These are phyloP conservation scores for Nymphalis urticae DNA, from an alignment of 2,888 invertebrate genomes.

Conservation along the genomic window DNA sequence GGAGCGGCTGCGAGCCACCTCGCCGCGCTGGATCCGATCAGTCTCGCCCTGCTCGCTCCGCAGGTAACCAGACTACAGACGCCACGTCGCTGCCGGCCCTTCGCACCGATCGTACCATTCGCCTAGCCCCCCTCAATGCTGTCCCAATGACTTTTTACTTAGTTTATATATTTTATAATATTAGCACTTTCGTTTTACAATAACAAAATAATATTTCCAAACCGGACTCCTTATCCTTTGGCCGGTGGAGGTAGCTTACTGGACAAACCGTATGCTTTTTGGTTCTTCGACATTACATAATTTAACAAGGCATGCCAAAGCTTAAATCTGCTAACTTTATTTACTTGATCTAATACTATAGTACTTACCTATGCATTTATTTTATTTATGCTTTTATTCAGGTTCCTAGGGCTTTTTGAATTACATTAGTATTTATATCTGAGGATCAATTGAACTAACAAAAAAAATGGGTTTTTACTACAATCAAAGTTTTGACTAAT, in stretches of 20 bases:
- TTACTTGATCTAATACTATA: slow-evolving; percentile 39
- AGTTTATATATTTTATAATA: slow-evolving; percentile 15
- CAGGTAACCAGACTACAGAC: slow-evolving; percentile 65
- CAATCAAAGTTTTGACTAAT: not conserved
- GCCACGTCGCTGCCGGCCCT: slow-evolving; percentile 56
- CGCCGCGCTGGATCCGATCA: slow-evolving; percentile 81
- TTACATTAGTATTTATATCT: slow-evolving; percentile 1
- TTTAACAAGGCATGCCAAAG: slow-evolving; percentile 64
- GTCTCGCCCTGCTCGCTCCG: slow-evolving; percentile 80
- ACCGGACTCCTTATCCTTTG: slow-evolving; percentile 52
- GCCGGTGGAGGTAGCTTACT: slow-evolving; percentile 70
- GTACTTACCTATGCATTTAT: slow-evolving; percentile 4
- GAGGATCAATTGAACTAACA: slow-evolving; percentile 4
- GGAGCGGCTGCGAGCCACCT: slow-evolving; percentile 80
- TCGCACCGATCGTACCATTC: slow-evolving; percentile 39
- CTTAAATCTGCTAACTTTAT: slow-evolving; percentile 58
- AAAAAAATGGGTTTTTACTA: not conserved
- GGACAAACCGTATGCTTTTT: slow-evolving; percentile 67
- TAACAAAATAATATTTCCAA: slow-evolving; percentile 13
- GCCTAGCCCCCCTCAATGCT: slow-evolving; percentile 30
- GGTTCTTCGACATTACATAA: slow-evolving; percentile 51
- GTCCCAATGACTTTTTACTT: slow-evolving; percentile 15
- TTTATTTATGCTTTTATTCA: slow-evolving; percentile 26
- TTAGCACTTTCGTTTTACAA: slow-evolving; percentile 13
- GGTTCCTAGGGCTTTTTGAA: slow-evolving; percentile 20